phyloP scores from a whole-genome alignment of 2,888 invertebrate species.

The Cataglyphis rosenhaueri region DNA sequence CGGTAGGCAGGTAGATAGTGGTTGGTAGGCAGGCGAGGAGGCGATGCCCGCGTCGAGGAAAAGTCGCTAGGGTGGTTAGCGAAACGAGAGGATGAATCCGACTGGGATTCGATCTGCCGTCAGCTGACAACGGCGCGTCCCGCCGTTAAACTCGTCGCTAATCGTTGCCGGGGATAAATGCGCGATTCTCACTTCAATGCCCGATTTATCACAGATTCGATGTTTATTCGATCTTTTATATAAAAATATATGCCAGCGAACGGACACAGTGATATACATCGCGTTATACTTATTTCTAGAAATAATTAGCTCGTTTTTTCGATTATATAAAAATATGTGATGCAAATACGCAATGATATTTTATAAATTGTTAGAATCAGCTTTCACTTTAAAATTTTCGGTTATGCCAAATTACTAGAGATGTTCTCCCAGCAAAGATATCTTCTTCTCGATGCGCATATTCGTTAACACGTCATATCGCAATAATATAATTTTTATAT shows the following conservation, averaged over 20 bases:
- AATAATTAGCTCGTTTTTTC: not conserved
- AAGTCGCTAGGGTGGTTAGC: slow-evolving; percentile 37
- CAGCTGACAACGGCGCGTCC: slow-evolving; percentile 1
- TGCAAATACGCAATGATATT: not conserved
- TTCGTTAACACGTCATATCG: slow-evolving; percentile 18
- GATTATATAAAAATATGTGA: not conserved
- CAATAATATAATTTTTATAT: not conserved
- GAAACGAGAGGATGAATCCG: slow-evolving; percentile 39
- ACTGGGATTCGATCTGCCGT: slow-evolving; percentile 27
- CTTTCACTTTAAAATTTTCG: not conserved
- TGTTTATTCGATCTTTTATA: slow-evolving; percentile 14
- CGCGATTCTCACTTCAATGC: slow-evolving; percentile 40
- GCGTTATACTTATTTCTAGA: not conserved
- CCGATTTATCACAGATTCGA: slow-evolving; percentile 10
- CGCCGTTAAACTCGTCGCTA: slow-evolving; percentile 43
- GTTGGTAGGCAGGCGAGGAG: not conserved
- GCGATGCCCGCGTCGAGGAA: slow-evolving; percentile 45
- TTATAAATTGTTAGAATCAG: not conserved
- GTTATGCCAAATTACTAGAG: not conserved
- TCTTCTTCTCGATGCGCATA: slow-evolving; percentile 12
- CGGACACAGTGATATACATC: not conserved
- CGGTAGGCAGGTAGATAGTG: slow-evolving; percentile 3
- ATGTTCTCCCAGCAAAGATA: slow-evolving; percentile 18
- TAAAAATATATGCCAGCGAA: not conserved
- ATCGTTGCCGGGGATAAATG: slow-evolving; percentile 52